phyloP scores from a whole-genome alignment of 2,113 vertebrate genomes.

The Stigmatopora argus region DNA sequence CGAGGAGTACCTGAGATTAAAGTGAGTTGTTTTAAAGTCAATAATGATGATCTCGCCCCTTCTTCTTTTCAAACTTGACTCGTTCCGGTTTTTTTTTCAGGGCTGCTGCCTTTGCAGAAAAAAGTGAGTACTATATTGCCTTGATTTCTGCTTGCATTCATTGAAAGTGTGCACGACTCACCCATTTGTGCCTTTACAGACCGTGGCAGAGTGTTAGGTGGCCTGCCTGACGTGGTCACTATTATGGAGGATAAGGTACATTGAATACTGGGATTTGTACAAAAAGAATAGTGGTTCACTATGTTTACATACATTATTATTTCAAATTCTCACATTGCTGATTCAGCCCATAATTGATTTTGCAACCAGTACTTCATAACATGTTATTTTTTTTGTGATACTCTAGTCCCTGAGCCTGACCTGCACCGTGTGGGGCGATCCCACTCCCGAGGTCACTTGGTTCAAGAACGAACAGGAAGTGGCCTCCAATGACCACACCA shows the following conservation, averaged over 20 bases:
- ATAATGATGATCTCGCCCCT: not conserved
- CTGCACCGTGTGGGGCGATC: conserved; percentile 93
- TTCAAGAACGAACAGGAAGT: conserved; percentile 91
- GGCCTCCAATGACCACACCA: conserved; percentile 76
- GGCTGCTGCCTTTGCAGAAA: conserved; percentile 93
- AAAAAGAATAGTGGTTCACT: not conserved
- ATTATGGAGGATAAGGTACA: conserved; percentile 99
- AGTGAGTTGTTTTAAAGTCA: conserved; percentile 70
- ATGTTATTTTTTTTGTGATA: conserved; percentile 1
- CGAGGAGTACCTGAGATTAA: conserved; percentile 88
- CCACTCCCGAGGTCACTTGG: conserved; percentile 89
- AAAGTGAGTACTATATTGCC: conserved; percentile 79
- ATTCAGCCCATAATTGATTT: too few relatives aligned
- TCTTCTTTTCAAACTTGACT: not conserved
- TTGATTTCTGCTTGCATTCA: not conserved
- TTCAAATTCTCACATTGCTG: too few relatives aligned
- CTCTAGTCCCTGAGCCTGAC: conserved; percentile 88
- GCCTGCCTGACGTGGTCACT: conserved; percentile 92
- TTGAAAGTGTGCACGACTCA: not conserved
- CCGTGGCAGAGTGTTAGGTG: conserved; percentile 91
- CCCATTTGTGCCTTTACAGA: conserved; percentile 66
- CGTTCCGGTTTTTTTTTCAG: conserved; percentile 61
- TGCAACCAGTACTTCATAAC: too few relatives aligned
- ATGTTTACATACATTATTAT: not conserved
- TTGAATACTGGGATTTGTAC: too few relatives aligned